These are phyloP conservation scores for Camelus dromedarius DNA, from an alignment of 2,113 vertebrate genomes.

Conservation along the genomic window DNA sequence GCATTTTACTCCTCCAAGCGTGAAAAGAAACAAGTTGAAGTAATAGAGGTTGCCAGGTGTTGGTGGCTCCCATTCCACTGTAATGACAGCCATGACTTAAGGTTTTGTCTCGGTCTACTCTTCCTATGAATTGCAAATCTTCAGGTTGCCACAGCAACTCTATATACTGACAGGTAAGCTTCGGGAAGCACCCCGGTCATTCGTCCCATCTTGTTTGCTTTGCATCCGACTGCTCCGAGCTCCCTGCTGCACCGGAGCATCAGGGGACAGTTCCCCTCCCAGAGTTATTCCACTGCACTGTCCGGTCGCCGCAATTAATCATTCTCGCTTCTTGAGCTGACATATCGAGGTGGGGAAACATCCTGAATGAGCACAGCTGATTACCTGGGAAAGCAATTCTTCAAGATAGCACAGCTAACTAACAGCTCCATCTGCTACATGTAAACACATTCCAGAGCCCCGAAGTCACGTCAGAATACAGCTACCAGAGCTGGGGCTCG, in stretches of 20 bases:
- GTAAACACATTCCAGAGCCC: slow-evolving; percentile 86
- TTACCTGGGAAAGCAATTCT: slow-evolving; percentile 94
- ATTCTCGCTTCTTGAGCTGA: slow-evolving; percentile 87
- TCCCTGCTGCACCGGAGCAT: slow-evolving; percentile 76
- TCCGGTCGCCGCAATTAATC: slow-evolving; percentile 88
- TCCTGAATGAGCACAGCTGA: slow-evolving; percentile 92
- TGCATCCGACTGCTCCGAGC: slow-evolving; percentile 78
- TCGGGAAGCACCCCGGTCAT: slow-evolving; percentile 81
- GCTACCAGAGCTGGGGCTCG: slow-evolving; percentile 59
- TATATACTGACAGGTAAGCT: slow-evolving; percentile 69
- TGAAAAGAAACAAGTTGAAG: slow-evolving; percentile 71
- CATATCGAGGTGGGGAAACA: slow-evolving; percentile 88
- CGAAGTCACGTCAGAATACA: slow-evolving; percentile 80
- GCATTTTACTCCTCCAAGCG: slow-evolving; percentile 64
- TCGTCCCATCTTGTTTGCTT: slow-evolving; percentile 81
- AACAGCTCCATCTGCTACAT: slow-evolving; percentile 91
- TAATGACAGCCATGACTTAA: slow-evolving; percentile 68
- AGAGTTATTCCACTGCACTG: slow-evolving; percentile 82
- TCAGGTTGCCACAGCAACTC: slow-evolving; percentile 86
- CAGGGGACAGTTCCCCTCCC: slow-evolving; percentile 72
- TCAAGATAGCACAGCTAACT: slow-evolving; percentile 89
- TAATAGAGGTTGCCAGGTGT: slow-evolving; percentile 72
- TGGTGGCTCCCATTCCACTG: slow-evolving; percentile 65
- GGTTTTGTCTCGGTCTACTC: slow-evolving; percentile 80
- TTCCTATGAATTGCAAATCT: slow-evolving; percentile 82